These are phyloP conservation scores for Hafferia zeledoni DNA, from an alignment of 2,797 vertebrate species.

Conservation along the genomic window DNA sequence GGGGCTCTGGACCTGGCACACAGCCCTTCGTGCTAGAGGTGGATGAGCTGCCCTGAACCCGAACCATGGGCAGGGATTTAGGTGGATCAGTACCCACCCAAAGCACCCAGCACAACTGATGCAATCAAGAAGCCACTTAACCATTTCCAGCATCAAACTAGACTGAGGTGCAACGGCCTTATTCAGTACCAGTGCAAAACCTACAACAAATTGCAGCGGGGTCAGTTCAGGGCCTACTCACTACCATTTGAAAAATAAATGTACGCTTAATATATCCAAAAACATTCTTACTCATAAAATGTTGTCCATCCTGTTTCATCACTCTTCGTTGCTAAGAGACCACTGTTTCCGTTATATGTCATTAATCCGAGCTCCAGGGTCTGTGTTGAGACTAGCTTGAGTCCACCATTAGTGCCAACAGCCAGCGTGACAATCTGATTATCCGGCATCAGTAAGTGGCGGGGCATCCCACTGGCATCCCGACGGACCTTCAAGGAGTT, in stretches of 20 bases:
- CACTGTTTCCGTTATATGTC: slow-evolving; percentile 92
- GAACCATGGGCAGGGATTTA: not conserved
- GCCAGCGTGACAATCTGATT: slow-evolving; percentile 95
- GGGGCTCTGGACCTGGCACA: not conserved
- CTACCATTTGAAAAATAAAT: slow-evolving; percentile 43
- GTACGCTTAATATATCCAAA: slow-evolving; percentile 58
- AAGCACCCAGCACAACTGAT: not conserved
- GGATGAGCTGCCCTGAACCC: not conserved
- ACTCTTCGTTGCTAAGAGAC: slow-evolving; percentile 94
- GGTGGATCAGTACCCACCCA: not conserved
- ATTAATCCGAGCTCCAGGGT: slow-evolving; percentile 93
- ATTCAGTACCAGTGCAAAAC: not conserved
- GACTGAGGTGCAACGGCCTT: not conserved
- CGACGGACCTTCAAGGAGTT: slow-evolving; percentile 92
- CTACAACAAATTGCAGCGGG: slow-evolving; percentile 8
- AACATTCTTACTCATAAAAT: slow-evolving; percentile 94
- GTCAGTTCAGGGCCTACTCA: not conserved
- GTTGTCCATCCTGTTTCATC: slow-evolving; percentile 99
- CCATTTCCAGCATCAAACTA: not conserved
- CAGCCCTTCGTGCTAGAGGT: accelerated
- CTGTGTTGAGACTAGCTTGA: slow-evolving; percentile 91
- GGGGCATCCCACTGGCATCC: slow-evolving; percentile 87
- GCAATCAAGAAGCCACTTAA: not conserved
- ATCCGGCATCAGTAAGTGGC: slow-evolving; percentile 93
- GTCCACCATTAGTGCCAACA: slow-evolving; percentile 87